Evolutionary conservation across 2,797 vertebrate genomes (phyloP).

Genomic region (Eulemur albifrons): DNA sequence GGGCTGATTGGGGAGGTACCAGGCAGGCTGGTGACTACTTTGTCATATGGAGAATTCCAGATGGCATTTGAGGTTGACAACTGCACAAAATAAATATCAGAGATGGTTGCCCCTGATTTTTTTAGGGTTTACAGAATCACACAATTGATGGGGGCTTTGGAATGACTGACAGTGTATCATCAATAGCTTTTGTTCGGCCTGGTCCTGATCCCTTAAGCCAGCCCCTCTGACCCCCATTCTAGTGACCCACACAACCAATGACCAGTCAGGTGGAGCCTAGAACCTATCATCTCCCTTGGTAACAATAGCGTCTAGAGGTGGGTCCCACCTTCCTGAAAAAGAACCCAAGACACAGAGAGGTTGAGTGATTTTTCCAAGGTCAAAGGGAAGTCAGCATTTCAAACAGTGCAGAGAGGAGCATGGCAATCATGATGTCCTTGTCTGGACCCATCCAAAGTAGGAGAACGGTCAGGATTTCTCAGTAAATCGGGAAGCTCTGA

Average conservation of each 20-base stretch:
- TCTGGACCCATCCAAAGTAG: neutral
- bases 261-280: neutral
- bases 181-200: neutral
- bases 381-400: neutral
- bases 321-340: neutral
- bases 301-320: neutral
- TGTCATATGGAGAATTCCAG: neutral
- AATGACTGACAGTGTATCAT: neutral
- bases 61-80: neutral
- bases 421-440: neutral
- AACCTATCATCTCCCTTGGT: neutral
- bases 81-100: neutral
- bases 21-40: neutral
- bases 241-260: neutral
- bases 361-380: neutral
- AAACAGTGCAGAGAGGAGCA: neutral
- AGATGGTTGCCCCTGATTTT: neutral
- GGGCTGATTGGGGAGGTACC: neutral
- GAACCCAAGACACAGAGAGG: neutral
- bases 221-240: neutral
- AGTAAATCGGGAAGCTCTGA: neutral
- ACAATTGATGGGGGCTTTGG: neutral
- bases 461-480: neutral
- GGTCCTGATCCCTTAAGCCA: neutral
- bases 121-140: neutral